Conservation (phyloP, 2,113 vertebrate species). For the Daboia siamensis region DNA sequence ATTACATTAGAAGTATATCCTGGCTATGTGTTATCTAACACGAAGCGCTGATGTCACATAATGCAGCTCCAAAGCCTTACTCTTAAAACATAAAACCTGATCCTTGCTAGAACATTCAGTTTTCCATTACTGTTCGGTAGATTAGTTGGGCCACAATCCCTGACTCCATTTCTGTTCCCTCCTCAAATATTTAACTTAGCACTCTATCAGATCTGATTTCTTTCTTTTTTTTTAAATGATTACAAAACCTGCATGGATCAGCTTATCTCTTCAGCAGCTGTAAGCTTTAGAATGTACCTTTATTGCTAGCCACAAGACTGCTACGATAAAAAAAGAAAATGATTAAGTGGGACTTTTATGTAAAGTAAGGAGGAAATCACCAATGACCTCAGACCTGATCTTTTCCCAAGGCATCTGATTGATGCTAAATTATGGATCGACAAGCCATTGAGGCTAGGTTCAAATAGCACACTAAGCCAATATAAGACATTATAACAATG, state of each 20-base stretch:
- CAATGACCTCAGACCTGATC: neutral
- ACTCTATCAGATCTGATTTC: neutral
- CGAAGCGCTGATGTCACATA: neutral
- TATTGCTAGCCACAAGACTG: neutral
- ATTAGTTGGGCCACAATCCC: neutral
- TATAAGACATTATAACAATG: neutral
- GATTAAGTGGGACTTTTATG: neutral
- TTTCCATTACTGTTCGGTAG: neutral
- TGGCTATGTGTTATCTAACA: neutral
- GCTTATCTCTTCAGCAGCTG: neutral
- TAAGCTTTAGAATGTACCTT: neutral
- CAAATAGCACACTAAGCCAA: neutral
- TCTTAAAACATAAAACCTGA: neutral
- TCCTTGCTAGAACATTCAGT: neutral
- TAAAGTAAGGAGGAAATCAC: neutral
- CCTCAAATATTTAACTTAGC: neutral
- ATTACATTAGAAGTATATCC: neutral
- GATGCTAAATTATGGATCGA: neutral
- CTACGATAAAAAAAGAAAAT: neutral
- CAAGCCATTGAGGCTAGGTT: neutral
- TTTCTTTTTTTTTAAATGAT: neutral
- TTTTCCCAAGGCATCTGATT: neutral
- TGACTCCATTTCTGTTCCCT: neutral
- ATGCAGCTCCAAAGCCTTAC: neutral
- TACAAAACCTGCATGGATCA: neutral